Percentiles rank a stretch among this genome's conserved stretches.
These are phyloP conservation scores for Philopedon plagiatum DNA, from an alignment of 2,888 invertebrate genomes.

Conservation along the genomic window DNA sequence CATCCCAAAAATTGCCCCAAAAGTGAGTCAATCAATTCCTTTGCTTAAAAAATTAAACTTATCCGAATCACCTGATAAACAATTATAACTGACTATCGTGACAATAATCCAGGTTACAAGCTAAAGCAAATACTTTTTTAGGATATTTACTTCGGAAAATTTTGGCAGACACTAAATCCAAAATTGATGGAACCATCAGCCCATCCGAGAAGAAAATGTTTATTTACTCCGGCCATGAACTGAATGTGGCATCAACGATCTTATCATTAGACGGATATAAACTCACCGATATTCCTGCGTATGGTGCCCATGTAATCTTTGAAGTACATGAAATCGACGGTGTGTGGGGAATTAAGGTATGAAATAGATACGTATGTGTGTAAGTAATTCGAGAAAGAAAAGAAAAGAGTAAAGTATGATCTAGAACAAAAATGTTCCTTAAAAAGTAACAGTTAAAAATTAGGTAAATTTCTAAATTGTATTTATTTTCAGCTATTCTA, in stretches of 20 bases:
- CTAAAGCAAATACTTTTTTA: constrained; percentile 42
- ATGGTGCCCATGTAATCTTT: constrained; percentile 49
- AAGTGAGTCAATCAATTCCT: no score
- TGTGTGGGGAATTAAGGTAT: constrained; percentile 44
- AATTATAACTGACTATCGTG: no score
- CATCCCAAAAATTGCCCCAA: no score
- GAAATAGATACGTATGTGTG: not conserved
- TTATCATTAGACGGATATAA: constrained; percentile 39
- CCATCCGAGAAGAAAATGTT: constrained; percentile 50
- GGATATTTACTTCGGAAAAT: constrained; percentile 58
- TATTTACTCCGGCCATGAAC: constrained; percentile 55
- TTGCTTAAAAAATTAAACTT: no score
- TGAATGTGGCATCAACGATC: constrained; percentile 49
- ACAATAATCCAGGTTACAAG: not conserved
- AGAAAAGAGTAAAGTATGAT: no score
- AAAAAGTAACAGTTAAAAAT: no score
- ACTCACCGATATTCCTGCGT: constrained; percentile 41
- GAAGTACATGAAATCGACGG: constrained; percentile 53
- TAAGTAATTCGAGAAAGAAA: no score
- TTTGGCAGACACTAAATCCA: constrained; percentile 55
- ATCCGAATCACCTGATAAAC: no score
- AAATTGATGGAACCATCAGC: constrained; percentile 51
- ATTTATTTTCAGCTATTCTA: constrained; percentile 1
- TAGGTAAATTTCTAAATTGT: not conserved
- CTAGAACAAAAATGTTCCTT: no score